Conservation (phyloP, 2,797 vertebrate genomes). For the Anabas testudineus region DNA sequence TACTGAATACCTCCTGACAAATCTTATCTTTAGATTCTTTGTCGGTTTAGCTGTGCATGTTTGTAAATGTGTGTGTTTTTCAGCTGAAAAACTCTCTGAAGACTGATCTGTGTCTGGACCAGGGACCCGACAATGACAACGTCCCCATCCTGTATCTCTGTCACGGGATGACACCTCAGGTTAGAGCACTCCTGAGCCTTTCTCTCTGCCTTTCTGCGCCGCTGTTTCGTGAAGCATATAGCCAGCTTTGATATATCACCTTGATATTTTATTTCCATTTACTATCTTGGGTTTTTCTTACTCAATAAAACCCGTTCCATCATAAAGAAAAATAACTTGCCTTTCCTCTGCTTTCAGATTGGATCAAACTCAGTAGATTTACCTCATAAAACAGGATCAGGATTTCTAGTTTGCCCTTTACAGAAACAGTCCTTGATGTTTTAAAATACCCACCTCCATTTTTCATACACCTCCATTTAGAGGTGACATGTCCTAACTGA, state of each 20-base stretch:
- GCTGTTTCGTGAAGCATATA: conserved; percentile 23
- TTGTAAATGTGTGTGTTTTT: conserved; percentile 12
- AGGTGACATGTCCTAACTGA: conserved; percentile 14
- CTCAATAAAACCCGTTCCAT: conserved; percentile 34
- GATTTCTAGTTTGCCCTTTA: conserved; percentile 36
- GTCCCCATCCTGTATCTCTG: conserved; percentile 97
- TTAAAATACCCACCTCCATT: conserved; percentile 29
- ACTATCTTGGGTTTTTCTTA: conserved; percentile 18
- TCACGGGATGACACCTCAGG: conserved; percentile 98
- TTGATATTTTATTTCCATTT: conserved; percentile 32
- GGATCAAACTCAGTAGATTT: conserved; percentile 29
- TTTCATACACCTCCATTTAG: conserved; percentile 16
- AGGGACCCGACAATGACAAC: conserved; percentile 97
- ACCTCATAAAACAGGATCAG: conserved; percentile 31
- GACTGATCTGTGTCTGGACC: conserved; percentile 96
- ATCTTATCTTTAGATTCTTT: background rate
- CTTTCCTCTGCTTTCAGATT: conserved; percentile 27
- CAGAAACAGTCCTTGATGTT: conserved; percentile 14
- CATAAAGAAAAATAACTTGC: conserved; percentile 24
- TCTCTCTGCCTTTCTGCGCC: conserved; percentile 3
- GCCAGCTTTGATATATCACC: conserved; percentile 40
- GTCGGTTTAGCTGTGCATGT: background rate
- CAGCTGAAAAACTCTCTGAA: conserved; percentile 97
- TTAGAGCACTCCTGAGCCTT: conserved; percentile 73
- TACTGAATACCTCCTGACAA: background rate